Evolutionary conservation across 2,797 vertebrate genomes (phyloP).

Genomic region (Buphagus erythrorhynchus): DNA sequence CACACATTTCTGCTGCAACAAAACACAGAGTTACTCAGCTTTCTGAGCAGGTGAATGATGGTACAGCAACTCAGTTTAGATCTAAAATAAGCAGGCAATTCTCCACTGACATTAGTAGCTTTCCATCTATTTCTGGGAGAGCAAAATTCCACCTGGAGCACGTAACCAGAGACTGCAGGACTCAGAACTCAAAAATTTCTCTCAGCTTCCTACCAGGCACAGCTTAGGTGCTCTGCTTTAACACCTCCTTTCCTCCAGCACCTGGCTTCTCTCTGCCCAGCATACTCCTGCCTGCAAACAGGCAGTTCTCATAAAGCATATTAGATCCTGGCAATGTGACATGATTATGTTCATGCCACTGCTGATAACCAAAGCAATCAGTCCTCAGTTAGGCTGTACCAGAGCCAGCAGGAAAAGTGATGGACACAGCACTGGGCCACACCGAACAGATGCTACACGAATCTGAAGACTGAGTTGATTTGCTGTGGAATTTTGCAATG

Average conservation of each 20-base stretch:
- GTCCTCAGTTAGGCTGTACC: conserved; percentile 7
- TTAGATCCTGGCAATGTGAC: not conserved
- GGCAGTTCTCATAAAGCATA: not conserved
- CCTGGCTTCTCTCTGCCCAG: not conserved
- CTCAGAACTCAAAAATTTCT: not conserved
- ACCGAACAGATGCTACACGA: conserved; percentile 42
- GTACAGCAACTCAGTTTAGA: not conserved
- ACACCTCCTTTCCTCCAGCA: not conserved
- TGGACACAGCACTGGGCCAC: conserved; percentile 28
- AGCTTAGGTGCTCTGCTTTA: not conserved
- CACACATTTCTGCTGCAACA: not conserved
- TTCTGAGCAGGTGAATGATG: not conserved
- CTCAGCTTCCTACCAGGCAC: not conserved
- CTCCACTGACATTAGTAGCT: not conserved
- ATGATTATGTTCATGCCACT: conserved; percentile 10
- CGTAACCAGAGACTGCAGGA: not conserved
- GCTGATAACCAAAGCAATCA: conserved; percentile 49
- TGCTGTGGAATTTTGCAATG: conserved; percentile 31
- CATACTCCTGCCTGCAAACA: not conserved
- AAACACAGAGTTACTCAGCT: not conserved
- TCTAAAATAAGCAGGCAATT: not conserved
- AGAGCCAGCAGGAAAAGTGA: not conserved
- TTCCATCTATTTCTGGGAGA: not conserved
- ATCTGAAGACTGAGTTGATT: conserved; percentile 37
- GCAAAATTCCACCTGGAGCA: not conserved